Evolutionary conservation across 64 coral and sea anemone genomes (phyloP), one percentile per base, ranked within the genome.

Genomic region (Porites australiensis): DNA sequence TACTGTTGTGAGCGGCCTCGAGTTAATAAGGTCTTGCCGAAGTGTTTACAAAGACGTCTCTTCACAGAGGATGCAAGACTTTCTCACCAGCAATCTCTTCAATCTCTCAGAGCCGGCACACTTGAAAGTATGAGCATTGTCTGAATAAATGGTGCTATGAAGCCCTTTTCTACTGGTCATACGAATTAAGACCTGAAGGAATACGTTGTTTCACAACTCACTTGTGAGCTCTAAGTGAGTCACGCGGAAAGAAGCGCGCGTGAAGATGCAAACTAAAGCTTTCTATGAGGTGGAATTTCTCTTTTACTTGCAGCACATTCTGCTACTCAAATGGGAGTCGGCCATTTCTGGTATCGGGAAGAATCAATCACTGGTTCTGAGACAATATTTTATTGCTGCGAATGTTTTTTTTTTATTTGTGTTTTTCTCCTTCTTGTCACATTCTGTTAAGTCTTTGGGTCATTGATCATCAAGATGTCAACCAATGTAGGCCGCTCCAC

Each of bases 161-260:
- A 89, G 13, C 13, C 72, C 87, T 92, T 82, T 62, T 68, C 92
- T 51, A 59, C 70, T 77, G 18, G 79, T 87, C 76, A 95, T 88
- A 19, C 79, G 93, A 44, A 5, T 90, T 20, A 95, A 82, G 27
- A 70, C 79, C 79, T 64, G 59, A 64, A 79, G 71, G 53, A 82
- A 77, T 74, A 48, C 66, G 8, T 93, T 18, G 19, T 58, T 79
- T 27, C 83, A 81, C 13, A 60, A 50, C 20, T 93, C 83, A 18
- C 53, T 22, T 20, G 85, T 68, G 21, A 92, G 72, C 44, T 84
- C 89, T 44, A 96, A 53, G 57, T 96, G 94, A 22, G 74, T 53
- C 20, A 80, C 64, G 72, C 82, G 83, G 48, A 69, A 77, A n/a
- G 79, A 64, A 16, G 67, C 47, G 72, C 92, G 89, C 2, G 86